phyloP scores from a whole-genome alignment of 2,888 invertebrate genomes.

The Colletes collaris region DNA sequence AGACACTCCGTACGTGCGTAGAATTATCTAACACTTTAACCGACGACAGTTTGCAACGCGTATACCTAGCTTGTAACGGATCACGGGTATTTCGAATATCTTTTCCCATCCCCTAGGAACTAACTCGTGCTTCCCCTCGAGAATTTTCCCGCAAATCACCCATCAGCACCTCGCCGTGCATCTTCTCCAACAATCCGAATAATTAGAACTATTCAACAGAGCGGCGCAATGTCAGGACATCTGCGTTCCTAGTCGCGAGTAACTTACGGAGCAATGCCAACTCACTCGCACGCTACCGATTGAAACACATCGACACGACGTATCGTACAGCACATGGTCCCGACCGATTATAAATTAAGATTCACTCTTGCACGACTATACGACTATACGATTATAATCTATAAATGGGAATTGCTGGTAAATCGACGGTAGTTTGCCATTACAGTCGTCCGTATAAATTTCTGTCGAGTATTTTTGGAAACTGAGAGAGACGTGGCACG shows the following conservation, averaged over 20 bases:
- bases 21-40: no score
- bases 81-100: no score
- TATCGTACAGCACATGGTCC: not conserved
- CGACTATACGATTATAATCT: no score
- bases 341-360: no score
- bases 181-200: conserved; percentile 8
- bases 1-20: no score
- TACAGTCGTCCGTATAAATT: not conserved
- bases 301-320: not conserved
- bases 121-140: not conserved
- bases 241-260: conserved; percentile 6
- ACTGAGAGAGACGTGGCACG: not conserved
- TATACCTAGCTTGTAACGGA: no score
- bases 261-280: conserved; percentile 13
- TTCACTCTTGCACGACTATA: no score
- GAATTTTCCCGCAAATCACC: not conserved
- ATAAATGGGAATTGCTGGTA: no score
- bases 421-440: no score
- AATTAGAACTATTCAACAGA: conserved; percentile 8
- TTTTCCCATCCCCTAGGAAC: no score
- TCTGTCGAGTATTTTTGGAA: not conserved
- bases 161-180: conserved; percentile 1
- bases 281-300: conserved; percentile 5
- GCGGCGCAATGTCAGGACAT: conserved; percentile 10
- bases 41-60: no score